These are phyloP conservation scores for Hydrolagus affinis DNA, from an alignment of 2,113 vertebrate species.

Conservation along the genomic window DNA sequence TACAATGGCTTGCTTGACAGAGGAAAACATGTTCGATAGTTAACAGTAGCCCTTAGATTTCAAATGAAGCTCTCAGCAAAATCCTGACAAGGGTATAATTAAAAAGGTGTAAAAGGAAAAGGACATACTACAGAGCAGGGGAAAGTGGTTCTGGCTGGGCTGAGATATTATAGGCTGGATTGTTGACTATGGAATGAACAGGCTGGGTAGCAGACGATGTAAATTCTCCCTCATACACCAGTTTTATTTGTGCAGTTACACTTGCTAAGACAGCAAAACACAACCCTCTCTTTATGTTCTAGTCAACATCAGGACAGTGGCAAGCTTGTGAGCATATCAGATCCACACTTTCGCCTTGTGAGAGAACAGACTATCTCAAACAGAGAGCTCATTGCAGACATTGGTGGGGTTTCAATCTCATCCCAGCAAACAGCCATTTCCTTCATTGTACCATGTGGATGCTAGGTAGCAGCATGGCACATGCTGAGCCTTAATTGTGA, in stretches of 20 bases:
- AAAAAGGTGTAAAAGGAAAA: not conserved
- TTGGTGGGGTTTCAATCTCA: not conserved
- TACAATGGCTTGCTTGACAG: not conserved
- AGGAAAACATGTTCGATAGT: not conserved
- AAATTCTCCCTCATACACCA: too few relatives aligned
- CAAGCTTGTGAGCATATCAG: not conserved
- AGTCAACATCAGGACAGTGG: not conserved
- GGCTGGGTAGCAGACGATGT: too few relatives aligned
- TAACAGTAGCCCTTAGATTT: not conserved
- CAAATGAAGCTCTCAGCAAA: too few relatives aligned
- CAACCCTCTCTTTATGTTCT: not conserved
- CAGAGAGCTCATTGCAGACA: not conserved
- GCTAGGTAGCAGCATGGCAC: too few relatives aligned
- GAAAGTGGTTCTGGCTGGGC: not conserved
- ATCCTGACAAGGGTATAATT: not conserved
- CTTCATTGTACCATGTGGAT: not conserved
- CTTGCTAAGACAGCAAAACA: not conserved
- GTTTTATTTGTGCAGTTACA: not conserved
- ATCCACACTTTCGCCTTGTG: not conserved
- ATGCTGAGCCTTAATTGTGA: too few relatives aligned
- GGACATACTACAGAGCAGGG: not conserved
- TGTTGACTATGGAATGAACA: not conserved
- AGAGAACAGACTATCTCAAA: not conserved
- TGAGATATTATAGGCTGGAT: not conserved
- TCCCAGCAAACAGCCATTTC: not conserved